Base-by-base conservation (phyloP, 2,888 invertebrate genomes). In the Actias luna region DNA sequence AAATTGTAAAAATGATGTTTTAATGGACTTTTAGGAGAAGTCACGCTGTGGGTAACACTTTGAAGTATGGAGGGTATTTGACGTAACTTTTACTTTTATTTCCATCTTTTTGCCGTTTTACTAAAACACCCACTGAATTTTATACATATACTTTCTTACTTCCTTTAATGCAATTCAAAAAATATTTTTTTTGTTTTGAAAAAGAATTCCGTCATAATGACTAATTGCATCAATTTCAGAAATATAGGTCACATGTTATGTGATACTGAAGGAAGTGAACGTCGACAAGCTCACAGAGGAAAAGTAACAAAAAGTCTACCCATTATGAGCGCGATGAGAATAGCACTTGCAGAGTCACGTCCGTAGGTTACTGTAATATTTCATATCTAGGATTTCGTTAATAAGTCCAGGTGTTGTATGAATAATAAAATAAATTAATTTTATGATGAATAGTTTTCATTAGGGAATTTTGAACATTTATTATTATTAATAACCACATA, bases 271-370 rank as follows among this genome's bases (percentile, higher is more conserved):
- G 46, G 46, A 46, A 46, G 22, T 39, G 36, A 39, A 10, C 36
- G 36, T 39, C 36, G 16, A 16, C 36, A 39, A 39, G 12, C 42
- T 18, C 7, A 4, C 42, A 7, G 42, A 42, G 18, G 46, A 46
- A 22, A 25, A 18, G 46, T 46, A 46, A 46, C 46, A 46, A 46
- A 46, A 46, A 46, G 46, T 46, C 46, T 46, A 46, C 22, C 46
- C 22, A 46, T 46, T 46, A 46, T 46, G 22, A 46, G 22, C 22
- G 22, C 46, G 46, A 10, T 46, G 46, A 46, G 46, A 22, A 46
- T 46, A 46, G 46, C 46, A 46, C 46, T 46, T 46, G 46, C 46
- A 10, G 22, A 46, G 46, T 46, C 46, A 46, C 46, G 46, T 46
- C 22, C 22, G 22, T 22, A 16, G n/a, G 46, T 46, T 46, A 16